Evolutionary conservation across 2,888 invertebrate species (phyloP).

Genomic region (Protodeltote pygarga): DNA sequence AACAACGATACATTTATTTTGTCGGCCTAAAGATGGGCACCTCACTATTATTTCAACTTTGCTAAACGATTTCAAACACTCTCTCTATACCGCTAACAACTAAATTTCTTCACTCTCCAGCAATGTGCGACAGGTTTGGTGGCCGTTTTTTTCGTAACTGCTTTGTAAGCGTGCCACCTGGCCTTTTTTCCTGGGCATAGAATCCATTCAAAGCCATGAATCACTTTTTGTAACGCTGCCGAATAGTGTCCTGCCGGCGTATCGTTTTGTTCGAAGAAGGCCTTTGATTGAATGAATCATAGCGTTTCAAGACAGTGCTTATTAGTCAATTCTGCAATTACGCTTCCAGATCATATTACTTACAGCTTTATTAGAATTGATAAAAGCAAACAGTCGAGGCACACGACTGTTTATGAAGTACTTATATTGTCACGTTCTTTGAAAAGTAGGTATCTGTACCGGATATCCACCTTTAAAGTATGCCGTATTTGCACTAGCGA

Average conservation of each 20-base stretch:
- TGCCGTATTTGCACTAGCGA: slow-evolving; percentile 36
- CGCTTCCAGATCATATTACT: slow-evolving; percentile 34
- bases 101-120: slow-evolving; percentile 52
- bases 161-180: slow-evolving; percentile 81
- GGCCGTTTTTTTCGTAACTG: slow-evolving; percentile 72
- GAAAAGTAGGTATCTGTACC: slow-evolving; percentile 55
- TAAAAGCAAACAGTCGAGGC: slow-evolving; percentile 32
- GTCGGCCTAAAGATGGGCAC: slow-evolving; percentile 64
- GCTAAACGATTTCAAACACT: slow-evolving; percentile 67
- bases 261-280: slow-evolving; percentile 46
- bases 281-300: slow-evolving; percentile 58
- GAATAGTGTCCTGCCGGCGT: slow-evolving; percentile 61
- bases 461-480: slow-evolving; percentile 51
- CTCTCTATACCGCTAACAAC: slow-evolving; percentile 51
- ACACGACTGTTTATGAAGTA: slow-evolving; percentile 17
- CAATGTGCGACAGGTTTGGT: slow-evolving; percentile 63
- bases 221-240: slow-evolving; percentile 70
- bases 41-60: slow-evolving; percentile 51
- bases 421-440: slow-evolving; percentile 45
- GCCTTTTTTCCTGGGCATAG: slow-evolving; percentile 78
- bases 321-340: slow-evolving; percentile 30
- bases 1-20: slow-evolving; percentile 75
- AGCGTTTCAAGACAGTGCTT: slow-evolving; percentile 30
- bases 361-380: slow-evolving; percentile 47
- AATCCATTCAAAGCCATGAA: slow-evolving; percentile 76